These are phyloP conservation scores for Gallinago media DNA, from an alignment of 2,113 vertebrate species.

Conservation along the genomic window DNA sequence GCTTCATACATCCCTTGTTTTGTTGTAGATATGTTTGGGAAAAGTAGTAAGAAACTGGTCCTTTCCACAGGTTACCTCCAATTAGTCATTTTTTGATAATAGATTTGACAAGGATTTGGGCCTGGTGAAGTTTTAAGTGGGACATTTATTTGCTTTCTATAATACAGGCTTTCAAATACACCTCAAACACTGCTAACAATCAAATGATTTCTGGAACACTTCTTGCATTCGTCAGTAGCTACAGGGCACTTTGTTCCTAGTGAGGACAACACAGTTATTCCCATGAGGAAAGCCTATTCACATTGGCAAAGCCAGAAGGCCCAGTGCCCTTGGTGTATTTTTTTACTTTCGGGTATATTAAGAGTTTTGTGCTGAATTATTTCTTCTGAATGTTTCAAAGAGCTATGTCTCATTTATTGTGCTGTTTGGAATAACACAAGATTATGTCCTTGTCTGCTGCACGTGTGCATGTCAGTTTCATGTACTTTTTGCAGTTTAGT, in stretches of 20 bases:
- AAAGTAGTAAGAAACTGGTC: neutral
- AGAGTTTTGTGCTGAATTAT: neutral
- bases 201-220: neutral
- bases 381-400: neutral
- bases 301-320: neutral
- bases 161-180: neutral
- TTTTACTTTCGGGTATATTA: neutral
- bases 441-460: neutral
- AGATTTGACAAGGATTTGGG: neutral
- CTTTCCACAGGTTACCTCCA: conserved; percentile 27
- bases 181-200: neutral
- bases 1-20: conserved; percentile 50
- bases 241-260: neutral
- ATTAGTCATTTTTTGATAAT: conserved; percentile 4
- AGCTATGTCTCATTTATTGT: neutral
- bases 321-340: neutral
- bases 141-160: neutral
- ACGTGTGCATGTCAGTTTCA: neutral
- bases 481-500: neutral
- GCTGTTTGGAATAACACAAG: neutral
- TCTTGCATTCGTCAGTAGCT: neutral
- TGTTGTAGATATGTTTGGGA: conserved; percentile 4
- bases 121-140: neutral
- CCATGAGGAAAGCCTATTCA: neutral
- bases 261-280: neutral